A percentile compares a stretch with the other conserved stretches of the same genome.
Evolutionary conservation across 2,888 invertebrate species (phyloP).

Genomic region (Ethmia dodecea): DNA sequence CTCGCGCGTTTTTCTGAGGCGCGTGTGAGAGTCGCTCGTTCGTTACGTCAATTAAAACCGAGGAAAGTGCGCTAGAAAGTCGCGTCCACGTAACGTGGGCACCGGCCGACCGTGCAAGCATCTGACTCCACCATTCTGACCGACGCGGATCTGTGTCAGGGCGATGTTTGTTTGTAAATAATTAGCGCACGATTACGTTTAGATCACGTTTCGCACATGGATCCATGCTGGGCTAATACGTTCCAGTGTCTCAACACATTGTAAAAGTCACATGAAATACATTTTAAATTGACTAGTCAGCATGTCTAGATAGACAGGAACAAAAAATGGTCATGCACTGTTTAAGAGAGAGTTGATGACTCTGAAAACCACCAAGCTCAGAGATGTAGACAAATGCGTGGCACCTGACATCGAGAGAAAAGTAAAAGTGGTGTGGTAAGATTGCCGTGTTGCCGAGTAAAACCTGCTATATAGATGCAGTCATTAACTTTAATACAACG

Average conservation of each 20-base stretch:
- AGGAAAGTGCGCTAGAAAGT: constrained; percentile 75
- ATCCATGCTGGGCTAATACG: constrained; percentile 6
- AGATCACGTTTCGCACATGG: constrained; percentile 34
- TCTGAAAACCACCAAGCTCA: too few relatives aligned
- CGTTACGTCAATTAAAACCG: constrained; percentile 73
- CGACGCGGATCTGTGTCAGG: constrained; percentile 55
- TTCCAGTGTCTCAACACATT: too few relatives aligned
- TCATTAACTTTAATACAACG: constrained; percentile 13
- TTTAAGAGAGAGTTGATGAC: too few relatives aligned
- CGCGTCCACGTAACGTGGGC: constrained; percentile 48
- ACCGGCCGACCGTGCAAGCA: constrained; percentile 35
- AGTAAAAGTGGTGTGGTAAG: constrained; percentile 64
- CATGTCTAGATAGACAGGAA: too few relatives aligned
- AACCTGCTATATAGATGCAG: constrained; percentile 20
- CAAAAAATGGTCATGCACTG: too few relatives aligned
- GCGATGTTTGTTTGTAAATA: constrained; percentile 68
- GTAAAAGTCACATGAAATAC: too few relatives aligned
- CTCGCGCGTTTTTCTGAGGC: constrained; percentile 56
- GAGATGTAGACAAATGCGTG: too few relatives aligned
- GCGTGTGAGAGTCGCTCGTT: constrained; percentile 68
- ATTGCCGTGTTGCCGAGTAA: constrained; percentile 40
- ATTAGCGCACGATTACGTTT: constrained; percentile 29
- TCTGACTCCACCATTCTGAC: constrained; percentile 31
- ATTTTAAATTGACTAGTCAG: too few relatives aligned
- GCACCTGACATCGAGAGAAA: constrained; percentile 58